Evolutionary conservation across 2,797 vertebrate genomes (phyloP), one percentile per base, ranked within the genome.

Genomic region (Lepus oiostolus): DNA sequence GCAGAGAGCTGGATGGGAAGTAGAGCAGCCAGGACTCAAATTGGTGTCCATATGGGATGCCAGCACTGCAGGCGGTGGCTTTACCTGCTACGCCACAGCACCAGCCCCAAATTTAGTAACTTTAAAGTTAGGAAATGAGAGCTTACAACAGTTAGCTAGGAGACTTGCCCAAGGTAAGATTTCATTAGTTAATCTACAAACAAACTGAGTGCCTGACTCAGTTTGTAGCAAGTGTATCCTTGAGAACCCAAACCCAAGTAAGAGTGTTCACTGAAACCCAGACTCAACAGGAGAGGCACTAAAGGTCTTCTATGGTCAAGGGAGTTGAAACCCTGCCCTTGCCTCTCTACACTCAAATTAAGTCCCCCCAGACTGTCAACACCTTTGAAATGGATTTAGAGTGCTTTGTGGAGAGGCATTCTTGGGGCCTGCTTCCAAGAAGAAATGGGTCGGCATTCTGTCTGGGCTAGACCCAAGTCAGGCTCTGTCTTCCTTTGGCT

Each of bases 361-460:
- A 86, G 68, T 50, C 38, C 32, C 54, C 22, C 17, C 7, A 42
- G 52, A 95, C 67, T 92, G 72, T 88, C 82, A 94, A 77, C 2
- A 65, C 71, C 94, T 82, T 91, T 95, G 92, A 96, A 96, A 95
- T 4, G 3, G 63, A 95, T 85, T 93, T 88, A 89, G 70, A 89
- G 60, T 74, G 58, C 38, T 85, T 92, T 96, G 50, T 89, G 72
- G 91, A 94, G 58, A 91, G 86, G 87, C 87, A 50, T 72, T 93
- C 72, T 77, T 47, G 54, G 84, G 83, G 91, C 58, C 38, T 54
- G 54, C 28, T 95, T 96, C 94, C 89, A 85, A 94, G 87, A 89
- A 96, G 80, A 94, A 95, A 90, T 79, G 88, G 92, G 94, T 68
- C 17, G 4, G 90, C 81, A 91, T 63, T 88, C 87, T 87, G 9